phyloP scores from a whole-genome alignment of 2,888 invertebrate species.

The Drosophila parthenogenetica region DNA sequence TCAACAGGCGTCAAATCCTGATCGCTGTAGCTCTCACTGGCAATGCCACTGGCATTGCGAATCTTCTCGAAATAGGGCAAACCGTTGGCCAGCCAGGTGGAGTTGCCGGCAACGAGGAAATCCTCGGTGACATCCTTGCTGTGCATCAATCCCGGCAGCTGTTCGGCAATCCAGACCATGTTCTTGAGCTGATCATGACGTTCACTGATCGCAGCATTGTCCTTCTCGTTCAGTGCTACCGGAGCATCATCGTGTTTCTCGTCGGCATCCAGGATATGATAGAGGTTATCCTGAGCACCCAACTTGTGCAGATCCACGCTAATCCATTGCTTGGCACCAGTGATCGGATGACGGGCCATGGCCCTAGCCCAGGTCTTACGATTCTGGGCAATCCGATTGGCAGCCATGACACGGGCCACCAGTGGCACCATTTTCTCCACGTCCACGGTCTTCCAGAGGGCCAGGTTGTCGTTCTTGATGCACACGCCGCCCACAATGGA shows the following conservation, averaged over 20 bases:
- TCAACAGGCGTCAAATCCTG: slow-evolving; percentile 67
- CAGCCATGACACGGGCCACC: slow-evolving; percentile 92
- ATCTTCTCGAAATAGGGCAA: slow-evolving; percentile 83
- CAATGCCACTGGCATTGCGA: slow-evolving; percentile 77
- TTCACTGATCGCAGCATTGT: slow-evolving; percentile 71
- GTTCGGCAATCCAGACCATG: slow-evolving; percentile 91
- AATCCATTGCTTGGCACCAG: slow-evolving; percentile 95
- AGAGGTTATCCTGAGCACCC: slow-evolving; percentile 70
- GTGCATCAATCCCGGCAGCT: slow-evolving; percentile 88
- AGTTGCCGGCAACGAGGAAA: slow-evolving; percentile 85
- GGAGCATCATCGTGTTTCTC: slow-evolving; percentile 77
- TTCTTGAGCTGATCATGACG: slow-evolving; percentile 82
- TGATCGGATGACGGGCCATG: slow-evolving; percentile 90
- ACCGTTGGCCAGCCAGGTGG: slow-evolving; percentile 89
- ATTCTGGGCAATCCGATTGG: slow-evolving; percentile 91
- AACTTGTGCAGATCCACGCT: slow-evolving; percentile 89
- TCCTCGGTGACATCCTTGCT: slow-evolving; percentile 88
- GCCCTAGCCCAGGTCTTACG: slow-evolving; percentile 91
- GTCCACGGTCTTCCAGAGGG: slow-evolving; percentile 89
- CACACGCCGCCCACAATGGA: slow-evolving; percentile 92
- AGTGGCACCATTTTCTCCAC: slow-evolving; percentile 87
- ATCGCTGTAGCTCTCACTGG: slow-evolving; percentile 70
- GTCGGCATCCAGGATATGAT: slow-evolving; percentile 67
- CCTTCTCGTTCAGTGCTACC: slow-evolving; percentile 66
- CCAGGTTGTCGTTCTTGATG: slow-evolving; percentile 90